Conservation (phyloP, 1,140 invertebrate species). For the Epicauta chinensis region DNA sequence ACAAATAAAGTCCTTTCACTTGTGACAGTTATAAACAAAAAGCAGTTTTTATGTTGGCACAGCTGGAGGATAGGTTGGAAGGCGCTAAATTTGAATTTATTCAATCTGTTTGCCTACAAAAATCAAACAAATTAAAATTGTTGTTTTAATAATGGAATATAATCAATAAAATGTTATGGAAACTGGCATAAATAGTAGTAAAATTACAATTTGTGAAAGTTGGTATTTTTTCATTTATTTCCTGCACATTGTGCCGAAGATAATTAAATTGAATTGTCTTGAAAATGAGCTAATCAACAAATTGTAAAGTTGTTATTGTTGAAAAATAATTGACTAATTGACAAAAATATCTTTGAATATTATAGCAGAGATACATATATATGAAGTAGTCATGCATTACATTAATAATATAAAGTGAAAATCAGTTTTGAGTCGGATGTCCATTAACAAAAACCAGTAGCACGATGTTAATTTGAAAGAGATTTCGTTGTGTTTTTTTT, state of each 20-base stretch:
- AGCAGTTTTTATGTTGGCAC: slow-evolving; percentile 1
- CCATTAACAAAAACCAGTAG: slow-evolving; percentile 36
- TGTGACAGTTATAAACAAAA: slow-evolving; percentile 12
- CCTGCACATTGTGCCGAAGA: too few relatives aligned
- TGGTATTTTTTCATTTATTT: too few relatives aligned
- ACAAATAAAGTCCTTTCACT: slow-evolving; percentile 2
- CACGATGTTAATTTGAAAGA: slow-evolving; percentile 34
- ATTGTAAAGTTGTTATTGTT: slow-evolving; percentile 9
- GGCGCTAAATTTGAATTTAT: slow-evolving; percentile 2
- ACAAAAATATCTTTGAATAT: slow-evolving; percentile 16
- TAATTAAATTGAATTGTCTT: slow-evolving; percentile 1
- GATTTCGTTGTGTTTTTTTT: slow-evolving; percentile 26
- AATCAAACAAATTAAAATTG: too few relatives aligned
- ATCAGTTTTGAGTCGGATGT: slow-evolving; percentile 25
- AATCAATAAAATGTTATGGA: too few relatives aligned
- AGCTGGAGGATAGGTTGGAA: background rate
- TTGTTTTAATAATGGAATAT: too few relatives aligned
- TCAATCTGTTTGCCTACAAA: background rate
- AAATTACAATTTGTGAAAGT: too few relatives aligned
- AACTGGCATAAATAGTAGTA: too few relatives aligned
- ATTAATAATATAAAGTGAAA: slow-evolving; percentile 29
- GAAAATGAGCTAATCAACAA: slow-evolving; percentile 9
- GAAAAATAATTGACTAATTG: slow-evolving; percentile 13
- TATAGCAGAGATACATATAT: too few relatives aligned
- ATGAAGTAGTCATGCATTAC: slow-evolving; percentile 12